phyloP scores from a whole-genome alignment of 2,888 invertebrate genomes.

The Rotaria magnacalcarata region DNA sequence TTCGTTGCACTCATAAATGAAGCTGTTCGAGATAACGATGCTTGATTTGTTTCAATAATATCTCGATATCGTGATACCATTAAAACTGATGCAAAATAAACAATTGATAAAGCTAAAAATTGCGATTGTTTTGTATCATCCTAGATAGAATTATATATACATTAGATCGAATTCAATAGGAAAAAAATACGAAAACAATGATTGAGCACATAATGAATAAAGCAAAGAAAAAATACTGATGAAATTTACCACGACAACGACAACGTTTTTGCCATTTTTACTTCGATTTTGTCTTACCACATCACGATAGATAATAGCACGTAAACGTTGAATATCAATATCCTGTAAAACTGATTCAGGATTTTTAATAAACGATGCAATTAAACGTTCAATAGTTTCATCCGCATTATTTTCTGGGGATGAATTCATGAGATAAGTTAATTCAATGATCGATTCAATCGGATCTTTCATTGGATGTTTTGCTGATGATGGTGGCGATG shows the following conservation, averaged over 20 bases:
- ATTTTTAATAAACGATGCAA: not conserved
- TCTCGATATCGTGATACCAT: conserved; percentile 99
- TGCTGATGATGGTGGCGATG: not conserved
- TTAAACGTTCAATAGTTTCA: conserved; percentile 19
- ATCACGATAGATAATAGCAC: conserved; percentile 97
- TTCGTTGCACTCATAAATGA: not conserved
- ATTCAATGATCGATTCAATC: conserved; percentile 42
- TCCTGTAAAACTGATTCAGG: conserved; percentile 69
- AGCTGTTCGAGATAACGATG: not conserved
- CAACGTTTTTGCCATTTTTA: conserved; percentile 41
- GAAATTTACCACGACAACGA: conserved; percentile 44
- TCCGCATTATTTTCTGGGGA: not conserved
- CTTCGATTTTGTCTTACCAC: conserved; percentile 70
- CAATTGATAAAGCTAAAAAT: conserved; percentile 96
- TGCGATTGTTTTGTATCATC: conserved; percentile 99
- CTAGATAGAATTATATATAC: conserved; percentile 63
- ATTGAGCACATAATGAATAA: conserved; percentile 43
- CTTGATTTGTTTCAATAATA: conserved; percentile 79
- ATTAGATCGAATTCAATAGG: not conserved
- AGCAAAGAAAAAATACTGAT: conserved; percentile 44
- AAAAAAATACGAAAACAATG: not conserved
- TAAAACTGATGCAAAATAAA: conserved; percentile 96
- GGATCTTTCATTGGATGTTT: conserved; percentile 38
- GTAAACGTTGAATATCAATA: conserved; percentile 93
- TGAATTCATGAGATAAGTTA: conserved; percentile 8